A percentile compares a stretch with the other conserved stretches of the same genome.
Evolutionary conservation across 2,797 vertebrate species (phyloP).

Genomic region (Heteromormyrus szaboi): DNA sequence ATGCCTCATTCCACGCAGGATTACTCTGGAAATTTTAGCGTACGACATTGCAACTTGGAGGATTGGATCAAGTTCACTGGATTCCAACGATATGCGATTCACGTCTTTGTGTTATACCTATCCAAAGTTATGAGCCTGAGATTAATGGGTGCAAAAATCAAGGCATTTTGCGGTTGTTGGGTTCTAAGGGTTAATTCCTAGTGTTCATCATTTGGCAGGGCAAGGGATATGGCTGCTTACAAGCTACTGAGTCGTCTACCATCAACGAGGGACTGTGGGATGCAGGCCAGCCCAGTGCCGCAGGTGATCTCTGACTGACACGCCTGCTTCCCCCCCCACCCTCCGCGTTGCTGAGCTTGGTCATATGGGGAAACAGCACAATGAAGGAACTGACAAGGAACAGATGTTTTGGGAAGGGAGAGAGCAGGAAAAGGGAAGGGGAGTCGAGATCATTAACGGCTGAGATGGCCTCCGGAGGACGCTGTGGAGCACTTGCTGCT

Average conservation of each 20-base stretch:
- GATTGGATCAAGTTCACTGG: not conserved
- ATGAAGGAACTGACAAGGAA: slow-evolving; percentile 10
- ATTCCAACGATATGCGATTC: not conserved
- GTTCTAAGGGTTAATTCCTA: not conserved
- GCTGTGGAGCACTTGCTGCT: not conserved
- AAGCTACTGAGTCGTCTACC: not conserved
- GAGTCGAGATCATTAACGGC: slow-evolving; percentile 3
- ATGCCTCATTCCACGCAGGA: too few species aligned
- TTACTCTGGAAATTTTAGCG: too few species aligned
- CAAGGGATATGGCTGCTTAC: not conserved
- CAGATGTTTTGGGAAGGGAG: slow-evolving; percentile 16
- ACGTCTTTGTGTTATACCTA: not conserved
- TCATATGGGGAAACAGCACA: not conserved
- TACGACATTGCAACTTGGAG: too few species aligned
- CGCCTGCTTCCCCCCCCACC: not conserved
- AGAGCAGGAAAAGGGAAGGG: not conserved
- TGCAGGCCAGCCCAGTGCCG: not conserved
- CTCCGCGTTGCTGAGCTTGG: not conserved
- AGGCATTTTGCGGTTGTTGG: not conserved
- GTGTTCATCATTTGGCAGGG: not conserved
- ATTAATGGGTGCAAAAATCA: not conserved
- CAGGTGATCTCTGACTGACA: slow-evolving; percentile 7
- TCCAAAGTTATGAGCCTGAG: not conserved
- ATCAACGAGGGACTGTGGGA: not conserved
- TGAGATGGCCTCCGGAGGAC: not conserved